Evolutionary conservation across 2,113 vertebrate species (phyloP).

Genomic region (Craseonycteris thonglongyai): DNA sequence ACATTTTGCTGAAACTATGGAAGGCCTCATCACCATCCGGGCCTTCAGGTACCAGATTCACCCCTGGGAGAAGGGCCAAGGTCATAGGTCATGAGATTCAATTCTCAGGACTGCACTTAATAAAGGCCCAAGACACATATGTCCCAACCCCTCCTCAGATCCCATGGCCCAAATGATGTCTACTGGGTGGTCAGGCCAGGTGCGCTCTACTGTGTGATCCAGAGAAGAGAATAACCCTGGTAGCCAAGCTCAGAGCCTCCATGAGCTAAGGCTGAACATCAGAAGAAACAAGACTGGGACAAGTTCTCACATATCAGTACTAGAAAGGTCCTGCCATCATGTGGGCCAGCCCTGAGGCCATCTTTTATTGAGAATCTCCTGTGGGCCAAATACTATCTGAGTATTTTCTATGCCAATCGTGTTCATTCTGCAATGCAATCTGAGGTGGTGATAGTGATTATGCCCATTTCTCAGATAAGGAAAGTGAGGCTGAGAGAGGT

Average conservation of each 20-base stretch:
- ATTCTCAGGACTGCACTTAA: not conserved
- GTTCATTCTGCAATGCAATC: not conserved
- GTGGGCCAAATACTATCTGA: not conserved
- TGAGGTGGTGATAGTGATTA: not conserved
- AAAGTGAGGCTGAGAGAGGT: not conserved
- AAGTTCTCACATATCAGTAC: not conserved
- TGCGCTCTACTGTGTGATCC: not conserved
- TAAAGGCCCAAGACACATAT: not conserved
- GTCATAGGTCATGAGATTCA: not conserved
- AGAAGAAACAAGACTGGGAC: not conserved
- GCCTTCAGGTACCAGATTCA: constrained; percentile 89
- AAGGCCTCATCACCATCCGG: constrained; percentile 95
- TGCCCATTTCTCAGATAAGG: not conserved
- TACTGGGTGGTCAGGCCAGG: no score
- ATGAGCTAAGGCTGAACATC: not conserved
- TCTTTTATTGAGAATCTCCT: not conserved
- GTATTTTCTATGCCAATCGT: not conserved
- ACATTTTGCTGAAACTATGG: constrained; percentile 97
- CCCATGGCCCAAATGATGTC: not conserved
- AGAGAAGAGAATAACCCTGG: not conserved
- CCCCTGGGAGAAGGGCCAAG: accelerated
- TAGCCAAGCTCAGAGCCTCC: not conserved
- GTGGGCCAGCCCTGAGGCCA: not conserved
- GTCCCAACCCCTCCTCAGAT: not conserved
- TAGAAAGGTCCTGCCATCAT: not conserved